Conservation (phyloP, 2,888 invertebrate species). For the Trichopoda pennipes region DNA sequence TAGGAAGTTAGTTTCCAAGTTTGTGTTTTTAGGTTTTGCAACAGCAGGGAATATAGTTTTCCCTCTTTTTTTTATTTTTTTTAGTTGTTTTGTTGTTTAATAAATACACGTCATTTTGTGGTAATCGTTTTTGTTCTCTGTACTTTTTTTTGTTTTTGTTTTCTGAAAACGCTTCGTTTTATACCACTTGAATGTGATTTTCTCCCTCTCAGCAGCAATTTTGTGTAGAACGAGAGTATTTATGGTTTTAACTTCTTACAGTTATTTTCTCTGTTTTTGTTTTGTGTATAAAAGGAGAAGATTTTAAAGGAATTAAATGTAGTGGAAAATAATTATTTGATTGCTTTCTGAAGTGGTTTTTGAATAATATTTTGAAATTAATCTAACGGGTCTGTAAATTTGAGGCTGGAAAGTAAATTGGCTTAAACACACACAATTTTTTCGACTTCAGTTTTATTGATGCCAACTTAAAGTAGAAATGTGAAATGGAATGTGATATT, state of each 20-base stretch:
- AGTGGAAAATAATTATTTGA: not conserved
- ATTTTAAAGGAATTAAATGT: constrained; percentile 4
- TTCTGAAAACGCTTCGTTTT: constrained; percentile 6
- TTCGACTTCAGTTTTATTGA: no score
- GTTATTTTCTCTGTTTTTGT: not conserved
- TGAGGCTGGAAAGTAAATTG: no score
- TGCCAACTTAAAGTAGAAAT: no score
- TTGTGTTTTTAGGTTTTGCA: constrained; percentile 34
- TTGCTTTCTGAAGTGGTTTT: not conserved
- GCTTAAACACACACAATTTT: no score
- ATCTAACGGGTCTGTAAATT: no score
- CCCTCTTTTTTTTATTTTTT: not conserved
- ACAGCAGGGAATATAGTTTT: constrained; percentile 41
- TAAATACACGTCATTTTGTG: constrained; percentile 43
- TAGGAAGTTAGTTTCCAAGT: constrained; percentile 29
- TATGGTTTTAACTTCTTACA: constrained; percentile 24
- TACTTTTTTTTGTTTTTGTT: not conserved
- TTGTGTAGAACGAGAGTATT: constrained; percentile 14
- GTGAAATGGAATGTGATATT: no score
- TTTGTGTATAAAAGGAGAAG: not conserved
- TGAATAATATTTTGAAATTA: no score
- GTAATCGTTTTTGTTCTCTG: constrained; percentile 32
- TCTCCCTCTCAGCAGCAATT: constrained; percentile 1
- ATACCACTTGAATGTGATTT: constrained; percentile 21
- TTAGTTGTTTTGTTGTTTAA: constrained; percentile 7